Evolutionary conservation across 2,113 vertebrate species (phyloP).

Genomic region (Notarius quadriscutis): DNA sequence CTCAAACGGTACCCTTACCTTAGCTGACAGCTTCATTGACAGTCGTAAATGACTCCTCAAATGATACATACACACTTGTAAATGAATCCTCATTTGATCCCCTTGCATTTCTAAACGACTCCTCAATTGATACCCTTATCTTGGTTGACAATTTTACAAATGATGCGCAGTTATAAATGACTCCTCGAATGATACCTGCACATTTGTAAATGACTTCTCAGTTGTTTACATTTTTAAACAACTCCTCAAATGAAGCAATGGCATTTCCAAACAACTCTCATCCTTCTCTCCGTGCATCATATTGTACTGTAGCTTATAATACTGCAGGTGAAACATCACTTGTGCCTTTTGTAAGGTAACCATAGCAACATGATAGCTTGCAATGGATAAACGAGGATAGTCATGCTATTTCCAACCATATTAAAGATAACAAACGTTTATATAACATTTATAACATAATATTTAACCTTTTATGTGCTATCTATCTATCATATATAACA

Average conservation of each 20-base stretch:
- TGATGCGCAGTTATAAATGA: neutral
- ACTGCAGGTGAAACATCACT: neutral
- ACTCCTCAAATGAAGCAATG: neutral
- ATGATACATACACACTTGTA: neutral
- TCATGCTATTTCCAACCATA: neutral
- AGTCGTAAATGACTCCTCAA: neutral
- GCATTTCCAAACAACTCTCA: neutral
- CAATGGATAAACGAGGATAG: neutral
- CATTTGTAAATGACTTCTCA: neutral
- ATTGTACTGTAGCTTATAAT: neutral
- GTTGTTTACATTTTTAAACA: neutral
- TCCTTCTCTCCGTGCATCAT: neutral
- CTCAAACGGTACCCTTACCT: neutral
- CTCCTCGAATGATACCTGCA: neutral
- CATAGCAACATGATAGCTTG: neutral
- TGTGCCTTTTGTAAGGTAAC: neutral
- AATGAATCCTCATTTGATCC: neutral
- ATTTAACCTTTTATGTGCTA: neutral
- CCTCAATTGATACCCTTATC: neutral
- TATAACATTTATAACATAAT: neutral
- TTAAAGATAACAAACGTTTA: neutral
- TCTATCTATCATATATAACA: too few relatives aligned
- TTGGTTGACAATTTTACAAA: neutral
- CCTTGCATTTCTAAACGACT: neutral
- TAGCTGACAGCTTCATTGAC: too few relatives aligned